Percentiles rank a stretch among this genome's conserved stretches.
phyloP scores from a whole-genome alignment of 2,888 invertebrate species.

The Adela reaumurella region DNA sequence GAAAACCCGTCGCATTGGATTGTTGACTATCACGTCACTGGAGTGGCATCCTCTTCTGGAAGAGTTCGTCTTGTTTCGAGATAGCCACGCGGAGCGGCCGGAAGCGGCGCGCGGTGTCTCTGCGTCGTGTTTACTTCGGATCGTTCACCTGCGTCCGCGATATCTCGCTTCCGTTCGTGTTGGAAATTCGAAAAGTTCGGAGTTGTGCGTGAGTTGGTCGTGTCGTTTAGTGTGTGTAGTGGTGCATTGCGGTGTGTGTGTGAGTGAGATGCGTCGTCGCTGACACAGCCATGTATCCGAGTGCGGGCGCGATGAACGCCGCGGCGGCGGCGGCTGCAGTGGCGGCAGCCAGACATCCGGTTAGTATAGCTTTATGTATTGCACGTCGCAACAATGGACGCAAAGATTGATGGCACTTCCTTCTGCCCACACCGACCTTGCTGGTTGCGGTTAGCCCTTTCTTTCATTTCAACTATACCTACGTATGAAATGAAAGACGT shows the following conservation, averaged over 20 bases:
- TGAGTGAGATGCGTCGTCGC: constrained; percentile 26
- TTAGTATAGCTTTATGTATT: constrained; percentile 41
- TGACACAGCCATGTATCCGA: constrained; percentile 75
- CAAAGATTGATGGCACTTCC: too few relatives aligned
- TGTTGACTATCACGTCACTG: too few relatives aligned
- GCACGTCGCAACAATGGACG: too few relatives aligned
- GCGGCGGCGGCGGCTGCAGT: constrained; percentile 81
- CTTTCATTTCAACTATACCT: too few relatives aligned
- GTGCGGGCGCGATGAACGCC: constrained; percentile 80
- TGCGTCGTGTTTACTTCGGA: not conserved
- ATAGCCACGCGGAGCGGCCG: not conserved
- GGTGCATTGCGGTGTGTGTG: constrained; percentile 9
- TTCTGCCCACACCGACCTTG: too few relatives aligned
- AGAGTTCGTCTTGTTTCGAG: too few relatives aligned
- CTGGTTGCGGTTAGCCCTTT: too few relatives aligned
- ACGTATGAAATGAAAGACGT: too few relatives aligned
- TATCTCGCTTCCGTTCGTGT: not conserved
- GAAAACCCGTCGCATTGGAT: not conserved
- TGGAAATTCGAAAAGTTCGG: not conserved
- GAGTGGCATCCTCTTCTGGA: not conserved
- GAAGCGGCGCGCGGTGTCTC: not conserved
- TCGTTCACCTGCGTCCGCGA: not conserved
- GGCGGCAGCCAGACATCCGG: constrained; percentile 84
- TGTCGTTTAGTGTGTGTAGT: constrained; percentile 42
- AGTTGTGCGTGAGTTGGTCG: constrained; percentile 8